phyloP scores from a whole-genome alignment of 2,888 invertebrate species.

The Lasioglossum pauxillum region DNA sequence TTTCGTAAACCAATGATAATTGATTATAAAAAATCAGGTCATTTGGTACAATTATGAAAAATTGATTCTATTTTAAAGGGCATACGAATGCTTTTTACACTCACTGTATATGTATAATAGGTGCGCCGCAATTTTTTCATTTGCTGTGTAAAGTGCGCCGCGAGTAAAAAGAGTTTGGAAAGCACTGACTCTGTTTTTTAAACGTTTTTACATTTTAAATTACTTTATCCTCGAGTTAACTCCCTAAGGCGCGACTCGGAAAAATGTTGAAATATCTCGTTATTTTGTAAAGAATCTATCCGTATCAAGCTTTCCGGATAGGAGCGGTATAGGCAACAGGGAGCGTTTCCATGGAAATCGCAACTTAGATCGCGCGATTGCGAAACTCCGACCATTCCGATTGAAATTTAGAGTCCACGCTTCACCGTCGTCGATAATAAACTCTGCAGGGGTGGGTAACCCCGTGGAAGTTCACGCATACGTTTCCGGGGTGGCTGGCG shows the following conservation, averaged over 20 bases:
- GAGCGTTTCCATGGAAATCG: constrained; percentile 1
- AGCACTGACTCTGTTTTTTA: no score
- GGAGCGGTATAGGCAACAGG: background rate
- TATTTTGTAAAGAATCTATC: background rate
- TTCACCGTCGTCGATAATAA: background rate
- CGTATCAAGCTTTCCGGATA: background rate
- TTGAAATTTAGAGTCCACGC: constrained; percentile 1
- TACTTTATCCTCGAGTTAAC: background rate
- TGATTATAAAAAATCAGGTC: no score
- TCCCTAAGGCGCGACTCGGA: background rate
- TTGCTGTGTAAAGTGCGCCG: no score
- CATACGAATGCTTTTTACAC: no score
- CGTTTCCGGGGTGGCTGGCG: background rate
- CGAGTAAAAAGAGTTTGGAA: no score
- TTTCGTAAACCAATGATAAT: no score
- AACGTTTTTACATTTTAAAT: no score
- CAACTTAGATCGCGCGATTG: background rate
- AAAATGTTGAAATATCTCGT: background rate
- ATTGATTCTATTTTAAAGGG: no score
- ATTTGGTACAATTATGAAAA: no score
- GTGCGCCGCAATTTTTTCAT: no score
- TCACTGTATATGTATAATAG: no score
- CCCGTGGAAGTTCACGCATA: background rate
- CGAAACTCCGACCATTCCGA: background rate
- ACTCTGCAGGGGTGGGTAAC: background rate